phyloP scores from a whole-genome alignment of 2,113 vertebrate genomes.

The zebrafish (Danio rerio) region GRCz12tu NC_133180.1:27382501-27383000 shows the following conservation, averaged over 20 bases:
- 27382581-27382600: neutral
- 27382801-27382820: slow-evolving; percentile 17
- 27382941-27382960: slow-evolving; percentile 59
- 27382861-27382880: slow-evolving; percentile 37
- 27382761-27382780: neutral
- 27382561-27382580: slow-evolving; percentile 31
- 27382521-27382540: neutral
- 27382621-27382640: slow-evolving; percentile 9
- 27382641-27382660: slow-evolving; percentile 24
- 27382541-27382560: slow-evolving; percentile 3
- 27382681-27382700: neutral
- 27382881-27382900: neutral
- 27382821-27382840: slow-evolving; percentile 6
- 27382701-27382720: slow-evolving; percentile 27
- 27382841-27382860: slow-evolving; percentile 27
- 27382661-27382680: neutral
- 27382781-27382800: neutral
- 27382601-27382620: neutral
- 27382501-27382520: too few relatives aligned
- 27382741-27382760: neutral
- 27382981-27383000: slow-evolving; percentile 45
- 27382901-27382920: too few relatives aligned
- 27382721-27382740: neutral
- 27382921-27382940: neutral
- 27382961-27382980: slow-evolving; percentile 50